Evolutionary conservation across 2,888 invertebrate genomes (phyloP).

Genomic region (Philopedon plagiatum): DNA sequence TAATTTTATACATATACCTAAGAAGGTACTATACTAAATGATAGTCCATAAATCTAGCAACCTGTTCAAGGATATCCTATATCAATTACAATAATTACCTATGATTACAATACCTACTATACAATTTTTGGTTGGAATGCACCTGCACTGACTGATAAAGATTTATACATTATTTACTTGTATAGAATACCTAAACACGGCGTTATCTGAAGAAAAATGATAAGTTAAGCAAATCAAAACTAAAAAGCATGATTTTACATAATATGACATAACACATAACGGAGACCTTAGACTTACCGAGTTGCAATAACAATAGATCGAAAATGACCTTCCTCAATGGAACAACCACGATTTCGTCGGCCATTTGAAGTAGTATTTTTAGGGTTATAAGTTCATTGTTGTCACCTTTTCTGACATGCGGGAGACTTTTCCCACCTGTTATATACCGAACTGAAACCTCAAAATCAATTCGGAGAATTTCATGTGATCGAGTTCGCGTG

Average conservation of each 20-base stretch:
- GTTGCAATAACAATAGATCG: slow-evolving; percentile 77
- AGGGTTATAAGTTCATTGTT: slow-evolving; percentile 7
- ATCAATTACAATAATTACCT: too few species aligned
- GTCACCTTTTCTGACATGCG: slow-evolving; percentile 1
- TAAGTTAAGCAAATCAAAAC: neutral
- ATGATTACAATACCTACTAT: too few species aligned
- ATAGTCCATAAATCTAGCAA: too few species aligned
- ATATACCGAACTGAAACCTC: neutral
- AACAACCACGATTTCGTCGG: slow-evolving; percentile 55
- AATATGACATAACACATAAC: neutral
- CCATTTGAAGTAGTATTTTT: slow-evolving; percentile 44
- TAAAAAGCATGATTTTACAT: neutral
- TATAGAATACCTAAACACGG: too few species aligned
- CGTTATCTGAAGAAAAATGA: neutral
- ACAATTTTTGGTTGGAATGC: too few species aligned
- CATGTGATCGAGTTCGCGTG: slow-evolving; percentile 12
- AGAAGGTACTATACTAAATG: too few species aligned
- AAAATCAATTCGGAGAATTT: slow-evolving; percentile 3
- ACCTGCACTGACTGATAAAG: too few species aligned
- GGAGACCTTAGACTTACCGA: slow-evolving; percentile 69
- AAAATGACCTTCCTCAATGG: slow-evolving; percentile 75
- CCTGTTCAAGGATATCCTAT: too few species aligned
- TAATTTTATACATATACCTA: too few species aligned
- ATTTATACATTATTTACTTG: too few species aligned
- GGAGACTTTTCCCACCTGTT: slow-evolving; percentile 13